phyloP scores from a whole-genome alignment of 1,140 invertebrate genomes.

The Stenopsyche tienmushanensis region DNA sequence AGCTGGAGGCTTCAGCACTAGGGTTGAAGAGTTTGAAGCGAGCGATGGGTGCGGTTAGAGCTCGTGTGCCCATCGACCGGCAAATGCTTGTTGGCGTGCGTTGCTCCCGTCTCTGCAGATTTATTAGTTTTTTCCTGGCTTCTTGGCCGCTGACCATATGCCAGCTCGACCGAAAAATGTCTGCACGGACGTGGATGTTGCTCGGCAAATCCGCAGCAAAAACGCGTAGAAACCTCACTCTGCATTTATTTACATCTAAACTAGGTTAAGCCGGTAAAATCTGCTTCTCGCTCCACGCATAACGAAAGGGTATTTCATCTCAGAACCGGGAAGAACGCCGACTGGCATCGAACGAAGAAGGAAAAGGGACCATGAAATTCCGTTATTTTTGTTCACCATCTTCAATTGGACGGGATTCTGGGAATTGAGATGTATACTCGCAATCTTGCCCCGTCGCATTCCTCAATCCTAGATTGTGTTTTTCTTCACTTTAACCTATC shows the following conservation, averaged over 20 bases:
- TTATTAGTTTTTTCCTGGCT: slow-evolving; percentile 22
- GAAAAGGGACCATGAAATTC: too few species aligned
- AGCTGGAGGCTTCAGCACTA: too few species aligned
- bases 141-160: slow-evolving; percentile 30
- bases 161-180: slow-evolving; percentile 32
- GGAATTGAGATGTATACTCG: too few species aligned
- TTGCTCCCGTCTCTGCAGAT: slow-evolving; percentile 28
- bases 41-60: background rate
- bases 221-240: background rate
- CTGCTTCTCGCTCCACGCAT: too few species aligned
- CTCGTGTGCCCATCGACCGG: slow-evolving; percentile 14
- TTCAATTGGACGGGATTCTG: too few species aligned
- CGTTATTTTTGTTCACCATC: too few species aligned
- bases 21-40: background rate
- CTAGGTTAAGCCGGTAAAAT: background rate
- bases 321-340: too few species aligned
- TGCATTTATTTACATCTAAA: slow-evolving; percentile 1
- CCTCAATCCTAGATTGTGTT: too few species aligned
- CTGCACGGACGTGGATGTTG: slow-evolving; percentile 23
- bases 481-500: too few species aligned
- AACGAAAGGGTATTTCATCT: too few species aligned
- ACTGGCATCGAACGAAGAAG: too few species aligned
- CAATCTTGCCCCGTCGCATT: too few species aligned
- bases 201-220: slow-evolving; percentile 11
- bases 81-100: slow-evolving; percentile 8